Base-by-base conservation (phyloP, 64 coral and sea anemone species). In the Hydrozoanthus tunicans region DNA sequence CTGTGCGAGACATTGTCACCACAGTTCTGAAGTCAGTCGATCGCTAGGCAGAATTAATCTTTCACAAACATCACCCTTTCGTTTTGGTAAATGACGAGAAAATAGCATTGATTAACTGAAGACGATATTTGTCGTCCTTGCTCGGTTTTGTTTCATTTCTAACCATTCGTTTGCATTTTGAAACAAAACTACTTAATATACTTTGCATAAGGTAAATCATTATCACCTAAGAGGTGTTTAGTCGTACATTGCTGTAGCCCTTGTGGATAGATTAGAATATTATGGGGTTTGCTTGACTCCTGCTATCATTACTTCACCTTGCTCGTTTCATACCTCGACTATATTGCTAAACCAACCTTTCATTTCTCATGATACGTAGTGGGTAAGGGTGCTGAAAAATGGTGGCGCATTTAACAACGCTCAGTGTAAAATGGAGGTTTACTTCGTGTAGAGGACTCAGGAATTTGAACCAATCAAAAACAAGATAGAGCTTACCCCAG, bases 1-100 rank as follows among this genome's bases (percentile, higher is more conserved):
- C 66, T 96, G 52, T 82, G 70, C 26, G 92, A 96, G 24, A 62
- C 94, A 1, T 82, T 96, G 68, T 53, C 79, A 14, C 92, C 93
- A 10, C 92, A 93, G 69, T 96, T 96, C 86, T 96, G 86, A 55
- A 88, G 53, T 60, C 11, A 6, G 64, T n/a, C 5, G 63, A 62
- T 64, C 26, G 17, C 43, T 82, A 17, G 27, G n/a, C 52, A 14
- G 4, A 51, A 64, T 12, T 9, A 64, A 14, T 25, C 56, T 59
- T 51, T 59, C 55, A 74, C 73, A 60, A 25, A 73, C 24, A 15
- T 73, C 12, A 51, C 68, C 32, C 26, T 74, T 73, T 73, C 56
- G 59, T 67, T 51, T 69, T 7, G 53, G 14, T 17, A 82, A 51
- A 51, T 55, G 20, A 79, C 11, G 4, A 13, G 15, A 27, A 82